These are phyloP conservation scores for Anseranas semipalmata DNA, from an alignment of 2,113 vertebrate species.

Conservation along the genomic window DNA sequence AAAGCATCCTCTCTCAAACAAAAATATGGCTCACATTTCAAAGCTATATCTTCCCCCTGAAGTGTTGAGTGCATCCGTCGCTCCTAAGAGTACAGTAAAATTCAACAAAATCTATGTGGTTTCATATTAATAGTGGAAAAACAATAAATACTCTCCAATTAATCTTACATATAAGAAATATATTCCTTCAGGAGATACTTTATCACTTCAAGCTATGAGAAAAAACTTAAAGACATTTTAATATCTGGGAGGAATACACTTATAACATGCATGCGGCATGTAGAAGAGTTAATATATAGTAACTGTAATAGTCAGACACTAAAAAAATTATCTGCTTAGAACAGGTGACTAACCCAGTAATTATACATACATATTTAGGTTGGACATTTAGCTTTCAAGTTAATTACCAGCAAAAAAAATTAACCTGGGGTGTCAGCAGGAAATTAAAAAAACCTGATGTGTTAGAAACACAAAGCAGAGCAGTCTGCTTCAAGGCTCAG, in stretches of 20 bases:
- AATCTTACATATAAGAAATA: background rate
- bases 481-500: background rate
- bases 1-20: background rate
- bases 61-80: background rate
- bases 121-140: background rate
- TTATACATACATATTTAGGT: slow-evolving; percentile 5
- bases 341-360: slow-evolving; percentile 33
- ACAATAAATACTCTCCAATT: background rate
- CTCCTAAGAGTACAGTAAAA: background rate
- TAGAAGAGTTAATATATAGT: background rate
- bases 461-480: slow-evolving; percentile 21
- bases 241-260: background rate
- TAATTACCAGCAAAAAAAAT: slow-evolving; percentile 52
- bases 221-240: background rate
- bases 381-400: slow-evolving; percentile 37
- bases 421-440: slow-evolving; percentile 8
- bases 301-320: background rate
- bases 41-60: background rate
- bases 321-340: slow-evolving; percentile 21
- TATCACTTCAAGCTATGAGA: background rate
- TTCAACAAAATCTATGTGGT: background rate
- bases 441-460: background rate
- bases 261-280: background rate
- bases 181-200: background rate
- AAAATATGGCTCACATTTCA: background rate